These are phyloP conservation scores for Metopia argyrocephala DNA, from an alignment of 2,888 invertebrate species.

Conservation along the genomic window DNA sequence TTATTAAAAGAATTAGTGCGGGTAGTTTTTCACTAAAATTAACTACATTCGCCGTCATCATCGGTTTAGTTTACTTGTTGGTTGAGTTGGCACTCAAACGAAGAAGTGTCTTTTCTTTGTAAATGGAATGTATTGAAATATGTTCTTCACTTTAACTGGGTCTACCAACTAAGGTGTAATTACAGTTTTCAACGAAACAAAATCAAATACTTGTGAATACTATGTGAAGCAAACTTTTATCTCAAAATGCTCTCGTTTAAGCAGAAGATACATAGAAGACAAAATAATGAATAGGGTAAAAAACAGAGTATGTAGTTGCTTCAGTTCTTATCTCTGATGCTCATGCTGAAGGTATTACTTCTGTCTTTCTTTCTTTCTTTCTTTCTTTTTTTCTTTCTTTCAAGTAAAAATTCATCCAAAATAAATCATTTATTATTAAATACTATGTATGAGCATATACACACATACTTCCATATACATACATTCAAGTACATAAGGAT, in stretches of 20 bases:
- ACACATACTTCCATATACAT: no score
- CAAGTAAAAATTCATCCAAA: no score
- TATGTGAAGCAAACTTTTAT: constrained; percentile 17
- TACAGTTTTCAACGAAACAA: no score
- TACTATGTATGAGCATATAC: no score
- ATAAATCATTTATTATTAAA: no score
- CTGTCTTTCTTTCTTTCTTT: no score
- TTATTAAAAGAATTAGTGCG: constrained; percentile 1
- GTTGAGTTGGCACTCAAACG: neutral
- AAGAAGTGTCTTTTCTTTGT: neutral
- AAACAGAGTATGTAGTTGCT: neutral
- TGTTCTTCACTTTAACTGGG: constrained; percentile 34
- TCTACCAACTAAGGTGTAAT: constrained; percentile 38
- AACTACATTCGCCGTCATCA: constrained; percentile 40
- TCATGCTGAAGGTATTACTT: no score
- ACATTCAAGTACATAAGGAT: no score
- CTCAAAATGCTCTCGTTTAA: no score
- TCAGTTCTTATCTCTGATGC: constrained; percentile 45
- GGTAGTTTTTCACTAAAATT: constrained; percentile 23
- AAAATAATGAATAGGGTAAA: no score
- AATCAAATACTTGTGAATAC: neutral
- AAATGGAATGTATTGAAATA: constrained; percentile 32
- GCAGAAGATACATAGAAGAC: no score
- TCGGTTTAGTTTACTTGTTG: neutral
- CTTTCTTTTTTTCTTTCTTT: no score